Percentiles rank a stretch among this genome's conserved stretches.
These are phyloP conservation scores for Columba janthina DNA, from an alignment of 2,113 vertebrate genomes.

Conservation along the genomic window DNA sequence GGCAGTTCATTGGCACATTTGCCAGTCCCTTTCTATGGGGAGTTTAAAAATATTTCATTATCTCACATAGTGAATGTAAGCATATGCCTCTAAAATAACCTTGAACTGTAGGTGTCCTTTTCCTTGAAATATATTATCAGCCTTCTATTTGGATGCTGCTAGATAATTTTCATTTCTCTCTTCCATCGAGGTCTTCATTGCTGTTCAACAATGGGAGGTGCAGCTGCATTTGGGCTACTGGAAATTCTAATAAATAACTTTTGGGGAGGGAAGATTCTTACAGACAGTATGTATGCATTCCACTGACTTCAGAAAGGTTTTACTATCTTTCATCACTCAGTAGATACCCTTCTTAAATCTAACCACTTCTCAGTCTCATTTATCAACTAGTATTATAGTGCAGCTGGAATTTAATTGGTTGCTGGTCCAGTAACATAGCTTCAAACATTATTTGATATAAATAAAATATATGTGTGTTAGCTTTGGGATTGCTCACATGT, in stretches of 20 bases:
- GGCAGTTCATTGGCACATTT: neutral
- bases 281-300: neutral
- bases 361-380: neutral
- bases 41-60: neutral
- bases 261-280: neutral
- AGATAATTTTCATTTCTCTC: neutral
- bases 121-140: neutral
- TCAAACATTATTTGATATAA: neutral
- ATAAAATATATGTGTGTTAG: neutral
- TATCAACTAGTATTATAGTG: neutral
- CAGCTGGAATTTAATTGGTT: neutral
- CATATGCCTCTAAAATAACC: neutral
- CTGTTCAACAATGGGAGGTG: neutral
- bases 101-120: neutral
- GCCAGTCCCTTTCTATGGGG: neutral
- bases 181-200: neutral
- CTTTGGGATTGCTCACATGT: accelerated
- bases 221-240: neutral
- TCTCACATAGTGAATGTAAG: neutral
- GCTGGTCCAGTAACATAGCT: neutral
- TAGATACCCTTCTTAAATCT: neutral
- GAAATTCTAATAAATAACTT: neutral
- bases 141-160: neutral
- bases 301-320: neutral
- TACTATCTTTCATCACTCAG: neutral